Conservation (phyloP, 2,113 vertebrate genomes). For the Geococcyx californianus region DNA sequence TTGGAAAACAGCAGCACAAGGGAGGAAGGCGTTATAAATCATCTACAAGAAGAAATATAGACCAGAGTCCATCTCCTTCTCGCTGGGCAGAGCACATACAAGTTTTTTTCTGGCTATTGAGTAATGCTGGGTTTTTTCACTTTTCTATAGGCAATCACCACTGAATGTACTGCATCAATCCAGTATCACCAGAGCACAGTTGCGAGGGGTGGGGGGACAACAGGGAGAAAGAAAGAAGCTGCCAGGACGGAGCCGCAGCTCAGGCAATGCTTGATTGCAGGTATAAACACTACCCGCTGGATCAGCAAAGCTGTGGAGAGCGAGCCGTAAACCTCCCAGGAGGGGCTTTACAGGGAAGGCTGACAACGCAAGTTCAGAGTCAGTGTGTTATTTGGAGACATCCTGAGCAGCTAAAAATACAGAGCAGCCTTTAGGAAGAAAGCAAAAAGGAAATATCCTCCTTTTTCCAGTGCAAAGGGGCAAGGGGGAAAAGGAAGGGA, state of each 20-base stretch:
- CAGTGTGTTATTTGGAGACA: slow-evolving; percentile 30
- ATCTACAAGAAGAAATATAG: background rate
- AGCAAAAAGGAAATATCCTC: background rate
- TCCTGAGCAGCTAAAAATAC: slow-evolving; percentile 64
- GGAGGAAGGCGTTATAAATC: slow-evolving; percentile 20
- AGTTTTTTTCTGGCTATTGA: background rate
- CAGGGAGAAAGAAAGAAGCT: slow-evolving; percentile 44
- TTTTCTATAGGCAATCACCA: background rate
- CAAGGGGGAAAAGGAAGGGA: background rate
- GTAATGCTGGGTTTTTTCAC: background rate
- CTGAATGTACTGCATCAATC: background rate
- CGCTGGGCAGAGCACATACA: background rate
- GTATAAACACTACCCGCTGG: slow-evolving; percentile 62
- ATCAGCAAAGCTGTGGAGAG: slow-evolving; percentile 61
- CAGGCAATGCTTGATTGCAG: slow-evolving; percentile 45
- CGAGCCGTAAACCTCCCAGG: slow-evolving; percentile 50
- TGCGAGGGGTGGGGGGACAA: background rate
- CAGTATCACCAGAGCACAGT: background rate
- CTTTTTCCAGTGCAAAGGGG: background rate
- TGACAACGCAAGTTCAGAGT: slow-evolving; percentile 64
- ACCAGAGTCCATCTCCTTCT: background rate
- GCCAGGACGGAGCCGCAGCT: slow-evolving; percentile 17
- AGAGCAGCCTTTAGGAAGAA: background rate
- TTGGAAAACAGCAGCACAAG: background rate
- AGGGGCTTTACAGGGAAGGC: slow-evolving; percentile 52